These are phyloP conservation scores for Cuniculus paca DNA, from an alignment of 2,797 vertebrate species.

Conservation along the genomic window DNA sequence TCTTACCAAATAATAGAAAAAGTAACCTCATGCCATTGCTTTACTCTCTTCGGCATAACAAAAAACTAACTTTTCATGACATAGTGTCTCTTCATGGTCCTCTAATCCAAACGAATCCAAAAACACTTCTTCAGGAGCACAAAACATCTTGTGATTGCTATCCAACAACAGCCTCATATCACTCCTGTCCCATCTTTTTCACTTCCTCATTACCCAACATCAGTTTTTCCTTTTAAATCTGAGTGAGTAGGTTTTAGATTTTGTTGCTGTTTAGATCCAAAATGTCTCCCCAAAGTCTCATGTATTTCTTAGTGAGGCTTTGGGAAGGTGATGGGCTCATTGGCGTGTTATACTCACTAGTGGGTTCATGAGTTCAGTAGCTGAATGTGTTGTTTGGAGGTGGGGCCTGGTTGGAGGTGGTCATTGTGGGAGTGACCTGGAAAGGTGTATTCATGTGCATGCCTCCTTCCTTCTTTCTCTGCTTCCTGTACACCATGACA, in stretches of 20 bases:
- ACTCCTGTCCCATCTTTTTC: not conserved
- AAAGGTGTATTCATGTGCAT: not conserved
- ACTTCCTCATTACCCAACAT: slow-evolving; percentile 22
- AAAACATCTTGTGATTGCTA: not conserved
- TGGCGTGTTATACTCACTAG: not conserved
- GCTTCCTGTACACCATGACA: not conserved
- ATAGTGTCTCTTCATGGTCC: not conserved
- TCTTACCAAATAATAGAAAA: slow-evolving; percentile 47
- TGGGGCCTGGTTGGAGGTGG: not conserved
- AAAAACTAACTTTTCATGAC: slow-evolving; percentile 2
- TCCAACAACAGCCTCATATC: not conserved
- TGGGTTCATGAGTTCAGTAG: not conserved
- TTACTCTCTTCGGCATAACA: slow-evolving; percentile 12
- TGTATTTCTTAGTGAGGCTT: not conserved
- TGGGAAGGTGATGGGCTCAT: not conserved
- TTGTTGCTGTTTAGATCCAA: not conserved
- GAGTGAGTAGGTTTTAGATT: not conserved
- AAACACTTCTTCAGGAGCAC: not conserved
- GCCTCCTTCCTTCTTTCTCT: not conserved
- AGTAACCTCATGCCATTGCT: not conserved
- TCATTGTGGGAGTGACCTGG: not conserved
- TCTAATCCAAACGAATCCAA: not conserved
- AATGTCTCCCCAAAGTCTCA: not conserved
- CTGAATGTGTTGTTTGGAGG: not conserved
- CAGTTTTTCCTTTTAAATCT: not conserved